Percentiles rank a stretch among this genome's conserved stretches.
Evolutionary conservation across 2,113 vertebrate species (phyloP).

Genomic region (Cottus gobio): DNA sequence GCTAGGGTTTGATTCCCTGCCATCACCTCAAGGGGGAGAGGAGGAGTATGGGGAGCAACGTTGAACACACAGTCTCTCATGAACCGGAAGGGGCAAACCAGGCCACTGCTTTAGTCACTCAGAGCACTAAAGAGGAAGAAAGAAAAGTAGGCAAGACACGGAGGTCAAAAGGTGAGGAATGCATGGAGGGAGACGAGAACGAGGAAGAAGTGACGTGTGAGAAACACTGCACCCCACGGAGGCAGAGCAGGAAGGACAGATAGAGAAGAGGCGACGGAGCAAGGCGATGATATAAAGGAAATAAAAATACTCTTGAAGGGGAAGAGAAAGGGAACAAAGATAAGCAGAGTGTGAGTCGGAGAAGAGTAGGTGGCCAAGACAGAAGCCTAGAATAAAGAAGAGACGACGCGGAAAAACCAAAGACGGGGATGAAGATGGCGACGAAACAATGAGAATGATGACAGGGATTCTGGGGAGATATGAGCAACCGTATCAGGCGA

Average conservation of each 20-base stretch:
- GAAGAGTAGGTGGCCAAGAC: slow-evolving; percentile 15
- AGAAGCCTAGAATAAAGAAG: slow-evolving; percentile 28
- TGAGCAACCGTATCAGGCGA: slow-evolving; percentile 29
- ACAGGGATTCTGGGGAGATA: slow-evolving; percentile 44
- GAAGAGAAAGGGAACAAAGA: slow-evolving; percentile 25
- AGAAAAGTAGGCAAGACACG: not conserved
- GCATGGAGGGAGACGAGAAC: not conserved
- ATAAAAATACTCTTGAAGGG: not conserved
- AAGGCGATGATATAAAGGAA: slow-evolving; percentile 17
- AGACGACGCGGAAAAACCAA: slow-evolving; percentile 18
- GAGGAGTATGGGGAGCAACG: slow-evolving; percentile 17
- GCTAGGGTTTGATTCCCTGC: slow-evolving; percentile 17
- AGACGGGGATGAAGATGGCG: slow-evolving; percentile 24
- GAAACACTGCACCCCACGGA: not conserved
- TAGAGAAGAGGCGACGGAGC: slow-evolving; percentile 10
- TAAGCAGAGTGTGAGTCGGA: slow-evolving; percentile 21
- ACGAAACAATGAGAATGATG: slow-evolving; percentile 54
- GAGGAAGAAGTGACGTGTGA: not conserved
- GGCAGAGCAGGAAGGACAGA: slow-evolving; percentile 13
- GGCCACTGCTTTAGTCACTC: slow-evolving; percentile 12
- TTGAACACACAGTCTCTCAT: slow-evolving; percentile 40
- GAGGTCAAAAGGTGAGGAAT: slow-evolving; percentile 10
- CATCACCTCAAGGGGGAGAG: slow-evolving; percentile 19
- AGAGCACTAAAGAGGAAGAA: not conserved
- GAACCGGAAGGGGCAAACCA: slow-evolving; percentile 15